Evolutionary conservation across 1,140 invertebrate genomes (phyloP).

Genomic region (Solenopsis invicta): DNA sequence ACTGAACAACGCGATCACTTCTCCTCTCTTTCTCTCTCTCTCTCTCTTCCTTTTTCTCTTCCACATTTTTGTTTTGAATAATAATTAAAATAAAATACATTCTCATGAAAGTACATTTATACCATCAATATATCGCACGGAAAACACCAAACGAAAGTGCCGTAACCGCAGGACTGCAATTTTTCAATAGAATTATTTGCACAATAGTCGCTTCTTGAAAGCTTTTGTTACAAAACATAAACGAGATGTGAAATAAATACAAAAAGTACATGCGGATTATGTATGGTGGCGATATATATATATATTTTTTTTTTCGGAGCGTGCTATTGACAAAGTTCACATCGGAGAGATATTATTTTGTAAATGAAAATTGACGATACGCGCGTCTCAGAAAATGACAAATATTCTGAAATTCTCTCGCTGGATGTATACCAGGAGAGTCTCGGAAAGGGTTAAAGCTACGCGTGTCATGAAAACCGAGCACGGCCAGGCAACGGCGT

Average conservation of each 20-base stretch:
- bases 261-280: neutral
- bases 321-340: neutral
- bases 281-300: neutral
- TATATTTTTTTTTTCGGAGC: neutral
- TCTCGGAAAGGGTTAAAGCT: slow-evolving; percentile 43
- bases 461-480: slow-evolving; percentile 42
- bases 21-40: neutral
- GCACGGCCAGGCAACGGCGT: slow-evolving; percentile 13
- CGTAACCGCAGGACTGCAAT: neutral
- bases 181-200: slow-evolving; percentile 36
- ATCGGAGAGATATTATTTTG: neutral
- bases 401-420: neutral
- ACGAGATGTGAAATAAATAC: neutral
- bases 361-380: no score
- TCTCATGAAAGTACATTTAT: neutral
- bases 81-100: slow-evolving; percentile 29
- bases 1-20: neutral
- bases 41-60: no score
- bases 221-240: neutral
- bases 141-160: neutral
- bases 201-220: neutral
- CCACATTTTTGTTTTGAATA: slow-evolving; percentile 5
- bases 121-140: no score
- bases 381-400: neutral
- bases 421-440: neutral